Base-by-base conservation (phyloP, 1,140 invertebrate species). In the Bombus waltoni region DNA sequence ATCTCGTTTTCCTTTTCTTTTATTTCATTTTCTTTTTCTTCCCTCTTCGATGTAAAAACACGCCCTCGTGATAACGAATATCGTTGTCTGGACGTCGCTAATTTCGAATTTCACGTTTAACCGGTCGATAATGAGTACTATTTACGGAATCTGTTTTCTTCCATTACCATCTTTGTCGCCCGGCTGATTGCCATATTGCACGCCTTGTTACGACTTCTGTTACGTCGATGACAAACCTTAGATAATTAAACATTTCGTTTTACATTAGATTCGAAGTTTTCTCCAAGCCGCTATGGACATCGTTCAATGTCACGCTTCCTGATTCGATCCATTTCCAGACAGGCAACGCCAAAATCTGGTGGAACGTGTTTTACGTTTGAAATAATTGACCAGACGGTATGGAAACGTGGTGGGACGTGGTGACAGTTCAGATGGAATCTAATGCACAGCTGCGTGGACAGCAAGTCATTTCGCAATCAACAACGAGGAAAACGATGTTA, bases 51-150 rank as follows among this genome's bases (percentile, higher is more conserved):
- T 22, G 62, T 8, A 15, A 13, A 32, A 35, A 38, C 22, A 8
- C n/a, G 32, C 13, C 62, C 59, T 38, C 53, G 4, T 40, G 66
- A 59, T 32, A 68, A 84, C 83, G 40, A 72, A 84, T 78, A 40
- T 78, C 32, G 15, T 40, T 79, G 47, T 68, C 47, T 53, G 35
- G 47, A 59, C 71, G 35, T 15, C 42, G 71, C 68, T 80, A 68
- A 85, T 65, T 85, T 85, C 57, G 83, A 70, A 72, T 72, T 73
- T 85, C 76, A 62, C 40, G 83, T 80, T 72, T 73, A 53, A 85
- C 83, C 83, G 72, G 53, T 85, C 77, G 76, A 85, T 85, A 85
- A 85, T 79, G 83, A 85, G 25, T 40, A 53, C 83, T 85, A 85
- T 62, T 85, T 85, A 80, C 42, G 77, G 75, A 10, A 22, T 5